These are phyloP conservation scores for Trididemnum miniatum DNA, from an alignment of 23 tunicate genomes.

Conservation along the genomic window DNA sequence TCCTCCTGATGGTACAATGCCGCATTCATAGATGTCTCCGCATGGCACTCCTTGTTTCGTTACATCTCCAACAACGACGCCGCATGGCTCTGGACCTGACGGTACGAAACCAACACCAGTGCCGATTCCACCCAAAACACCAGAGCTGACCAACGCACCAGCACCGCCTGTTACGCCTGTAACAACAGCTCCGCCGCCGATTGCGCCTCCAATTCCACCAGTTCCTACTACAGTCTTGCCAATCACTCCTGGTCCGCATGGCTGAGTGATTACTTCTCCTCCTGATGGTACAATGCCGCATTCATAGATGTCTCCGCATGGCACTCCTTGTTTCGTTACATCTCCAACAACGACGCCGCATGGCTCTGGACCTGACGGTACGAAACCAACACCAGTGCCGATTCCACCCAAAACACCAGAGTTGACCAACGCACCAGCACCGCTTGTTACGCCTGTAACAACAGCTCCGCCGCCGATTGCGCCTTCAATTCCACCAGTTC, in stretches of 20 bases:
- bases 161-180: not conserved
- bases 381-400: not conserved
- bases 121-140: not conserved
- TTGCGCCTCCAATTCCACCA: not conserved
- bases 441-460: not conserved
- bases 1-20: not conserved
- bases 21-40: conserved; percentile 1
- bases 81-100: not conserved
- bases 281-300: conserved; percentile 1
- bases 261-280: not conserved
- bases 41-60: not conserved
- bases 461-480: not conserved
- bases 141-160: not conserved
- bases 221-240: not conserved
- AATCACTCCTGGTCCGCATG: conserved; percentile 1
- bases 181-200: not conserved
- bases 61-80: not conserved
- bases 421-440: not conserved
- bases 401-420: not conserved
- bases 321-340: not conserved
- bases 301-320: not conserved
- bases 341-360: not conserved
- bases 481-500: not conserved
- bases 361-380: not conserved
- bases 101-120: not conserved